Conservation (phyloP, 2,888 invertebrate genomes). For the Dexiosoma caninum region DNA sequence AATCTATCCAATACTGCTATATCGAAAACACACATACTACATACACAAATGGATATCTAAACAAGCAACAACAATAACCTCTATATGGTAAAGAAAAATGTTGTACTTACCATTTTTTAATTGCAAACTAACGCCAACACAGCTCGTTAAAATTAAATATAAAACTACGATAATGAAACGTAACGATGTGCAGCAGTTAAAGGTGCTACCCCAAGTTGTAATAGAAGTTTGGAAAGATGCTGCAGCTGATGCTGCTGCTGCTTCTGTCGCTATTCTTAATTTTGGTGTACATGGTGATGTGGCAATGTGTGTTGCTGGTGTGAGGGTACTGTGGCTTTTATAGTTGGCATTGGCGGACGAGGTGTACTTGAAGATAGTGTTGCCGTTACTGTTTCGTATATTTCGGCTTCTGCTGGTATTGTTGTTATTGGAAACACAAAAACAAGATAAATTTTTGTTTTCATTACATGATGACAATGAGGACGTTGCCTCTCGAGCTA, state of each 20-base stretch:
- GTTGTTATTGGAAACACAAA: constrained; percentile 36
- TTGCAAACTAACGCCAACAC: constrained; percentile 66
- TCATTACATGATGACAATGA: constrained; percentile 15
- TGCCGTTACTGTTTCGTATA: constrained; percentile 1
- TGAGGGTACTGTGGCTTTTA: constrained; percentile 7
- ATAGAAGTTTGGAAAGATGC: constrained; percentile 9
- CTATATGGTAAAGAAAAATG: constrained; percentile 29
- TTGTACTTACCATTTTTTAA: constrained; percentile 67
- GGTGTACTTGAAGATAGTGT: constrained; percentile 14
- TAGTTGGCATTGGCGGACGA: constrained; percentile 22
- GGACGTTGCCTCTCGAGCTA: constrained; percentile 2
- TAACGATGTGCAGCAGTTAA: constrained; percentile 56
- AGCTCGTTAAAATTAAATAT: constrained; percentile 65
- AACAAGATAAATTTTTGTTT: constrained; percentile 31
- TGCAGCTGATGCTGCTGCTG: constrained; percentile 4
- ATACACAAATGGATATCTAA: not conserved
- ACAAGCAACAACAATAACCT: not conserved
- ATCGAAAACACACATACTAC: not conserved
- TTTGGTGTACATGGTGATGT: constrained; percentile 25
- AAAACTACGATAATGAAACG: constrained; percentile 62
- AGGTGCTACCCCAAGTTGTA: constrained; percentile 34
- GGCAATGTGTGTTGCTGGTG: constrained; percentile 5
- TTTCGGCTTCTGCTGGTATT: not conserved
- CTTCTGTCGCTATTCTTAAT: not conserved
- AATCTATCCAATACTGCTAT: constrained; percentile 26